Conservation (phyloP, 1,140 invertebrate genomes). For the Zaprionus kolodkinae region DNA sequence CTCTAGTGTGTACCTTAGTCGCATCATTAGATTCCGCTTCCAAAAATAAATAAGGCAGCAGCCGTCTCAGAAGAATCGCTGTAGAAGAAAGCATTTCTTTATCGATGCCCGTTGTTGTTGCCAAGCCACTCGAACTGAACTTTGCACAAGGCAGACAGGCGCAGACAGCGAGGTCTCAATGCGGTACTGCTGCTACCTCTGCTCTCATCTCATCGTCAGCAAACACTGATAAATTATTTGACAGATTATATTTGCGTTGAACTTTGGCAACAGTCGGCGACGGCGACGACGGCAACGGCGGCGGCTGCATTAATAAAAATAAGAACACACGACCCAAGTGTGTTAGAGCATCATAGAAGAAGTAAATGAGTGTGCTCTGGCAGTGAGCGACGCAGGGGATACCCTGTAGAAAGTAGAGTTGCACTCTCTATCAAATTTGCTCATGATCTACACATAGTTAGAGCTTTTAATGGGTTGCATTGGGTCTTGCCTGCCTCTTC, state of each 20-base stretch:
- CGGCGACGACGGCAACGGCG: no score
- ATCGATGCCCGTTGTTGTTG: constrained; percentile 53
- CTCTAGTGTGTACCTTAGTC: constrained; percentile 16
- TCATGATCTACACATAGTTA: no score
- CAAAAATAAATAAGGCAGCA: constrained; percentile 32
- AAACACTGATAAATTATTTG: constrained; percentile 81
- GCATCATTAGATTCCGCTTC: constrained; percentile 47
- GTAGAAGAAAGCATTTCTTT: constrained; percentile 48
- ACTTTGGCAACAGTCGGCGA: constrained; percentile 62
- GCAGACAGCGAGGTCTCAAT: constrained; percentile 55
- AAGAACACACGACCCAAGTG: constrained; percentile 60
- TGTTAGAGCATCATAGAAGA: not conserved
- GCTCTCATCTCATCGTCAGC: constrained; percentile 60
- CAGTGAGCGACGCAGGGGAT: not conserved
- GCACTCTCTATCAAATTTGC: no score
- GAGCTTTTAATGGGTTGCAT: no score
- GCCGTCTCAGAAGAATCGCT: not conserved
- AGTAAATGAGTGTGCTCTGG: not conserved
- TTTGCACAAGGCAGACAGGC: constrained; percentile 46
- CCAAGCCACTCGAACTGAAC: constrained; percentile 48
- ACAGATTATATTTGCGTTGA: constrained; percentile 82
- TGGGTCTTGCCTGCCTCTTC: no score
- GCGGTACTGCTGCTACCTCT: constrained; percentile 21
- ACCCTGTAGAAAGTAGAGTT: not conserved
- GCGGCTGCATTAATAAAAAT: constrained; percentile 57